Base-by-base conservation (phyloP, 1,140 invertebrate genomes). In the Tetramorium simillimum region DNA sequence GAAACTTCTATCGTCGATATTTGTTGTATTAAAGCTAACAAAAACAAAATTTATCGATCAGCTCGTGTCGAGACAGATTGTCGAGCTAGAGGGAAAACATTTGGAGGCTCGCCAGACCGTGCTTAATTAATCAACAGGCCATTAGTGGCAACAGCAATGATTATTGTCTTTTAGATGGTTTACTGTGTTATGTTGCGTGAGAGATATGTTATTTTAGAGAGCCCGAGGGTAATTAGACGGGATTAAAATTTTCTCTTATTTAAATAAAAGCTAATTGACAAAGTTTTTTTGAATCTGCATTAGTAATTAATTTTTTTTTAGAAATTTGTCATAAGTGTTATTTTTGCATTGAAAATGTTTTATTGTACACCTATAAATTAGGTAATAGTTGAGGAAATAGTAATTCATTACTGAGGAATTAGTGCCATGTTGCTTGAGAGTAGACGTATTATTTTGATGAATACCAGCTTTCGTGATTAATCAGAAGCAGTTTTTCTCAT, bases 81-180 rank as follows among this genome's bases (percentile, higher is more conserved):
- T 16, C 69, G 56, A 60, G 56, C 14, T 51, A 37, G 60, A 53
- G 24, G 60, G 60, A 78, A 85, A 85, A 87, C 65, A 75, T 85
- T 90, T 90, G 89, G 80, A 82, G 58, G 43, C 7, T 81, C 37
- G 76, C 78, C 89, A 90, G 70, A 77, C 49, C 89, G 77, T 86
- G 86, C 75, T 90, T 91, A 91, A 91, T 91, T 91, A 90, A 91
- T 91, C 86, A 77, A 37, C 49, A 81, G 62, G 72, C 89, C 82
- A 91, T 91, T 91, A 91, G 63, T 72, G 77, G 51, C 80, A 65
- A 72, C 87, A 73, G 75, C 46, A 62, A 77, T 88, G 73, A 60
- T 51, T 73, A 88, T 88, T 90, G 87, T 90, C 88, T 85, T 89
- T 89, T 87, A 60, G 73, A 21, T 12, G 37, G 56, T n/a, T 18